Base-by-base conservation (phyloP, 2,113 vertebrate species). In the Rutilus rutilus region DNA sequence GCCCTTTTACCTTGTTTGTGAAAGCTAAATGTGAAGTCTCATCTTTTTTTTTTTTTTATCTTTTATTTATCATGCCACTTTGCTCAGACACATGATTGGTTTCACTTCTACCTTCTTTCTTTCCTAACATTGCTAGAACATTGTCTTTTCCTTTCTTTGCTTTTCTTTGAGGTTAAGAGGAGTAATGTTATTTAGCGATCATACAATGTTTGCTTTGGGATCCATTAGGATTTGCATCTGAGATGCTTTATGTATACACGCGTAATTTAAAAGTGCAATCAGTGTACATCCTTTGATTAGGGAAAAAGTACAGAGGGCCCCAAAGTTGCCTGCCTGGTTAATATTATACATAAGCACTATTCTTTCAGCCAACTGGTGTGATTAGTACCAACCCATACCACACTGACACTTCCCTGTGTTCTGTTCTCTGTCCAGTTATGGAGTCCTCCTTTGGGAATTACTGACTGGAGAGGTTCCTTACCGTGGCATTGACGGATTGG, bases 391-490 rank as follows among this genome's bases (percentile, higher is more conserved):
- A 12, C 36, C 9, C 9, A 23, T 42, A 42, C 33, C 9, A 42
- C 19, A 77, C n/a, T 77, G 25, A 77, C 47, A 54, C 25, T 10
- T 33, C 19, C 6, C 67, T 64, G 30, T 33, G 21, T 81, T 15
- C 75, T 85, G 81, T 87, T 91, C 79, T 88, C 77, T 88, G 94
- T 92, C 23, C 91, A 99, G 98, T 89, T 99, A 98, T 0, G 98
- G 98, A 21, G 97, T 99, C 42, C 93, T 99, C 92, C 96, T 99
- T 83, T 99, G 98, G 98, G 97, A 99, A 93, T 94, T 99, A 92
- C 94, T 99, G 90, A 99, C 97, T 0, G 98, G 98, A 84, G 97
- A 99, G 90, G 97, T 98, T 77, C 98, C 98, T 0, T 99, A 99
- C 85, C 96, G 98, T 21, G 97, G 98, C 87, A 99, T 99, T 21